Conservation (phyloP, 2,797 vertebrate genomes). For the Danio aesculapii region DNA sequence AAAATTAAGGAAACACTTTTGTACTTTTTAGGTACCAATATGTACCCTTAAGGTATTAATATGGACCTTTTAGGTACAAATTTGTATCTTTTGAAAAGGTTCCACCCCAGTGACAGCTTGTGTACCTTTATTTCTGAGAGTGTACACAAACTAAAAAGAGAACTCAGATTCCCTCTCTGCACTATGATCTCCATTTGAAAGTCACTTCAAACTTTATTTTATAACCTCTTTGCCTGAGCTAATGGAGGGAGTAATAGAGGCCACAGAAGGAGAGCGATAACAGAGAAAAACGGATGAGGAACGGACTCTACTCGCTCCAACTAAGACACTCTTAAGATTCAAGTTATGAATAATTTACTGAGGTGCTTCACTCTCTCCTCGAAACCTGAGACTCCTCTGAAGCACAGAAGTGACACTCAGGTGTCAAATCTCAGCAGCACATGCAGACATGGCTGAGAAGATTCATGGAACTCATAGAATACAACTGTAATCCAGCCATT, state of each 20-base stretch:
- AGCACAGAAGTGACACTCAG: constrained; percentile 17
- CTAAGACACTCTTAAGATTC: constrained; percentile 47
- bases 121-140: too few species aligned
- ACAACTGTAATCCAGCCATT: neutral
- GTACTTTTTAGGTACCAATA: too few species aligned
- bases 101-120: too few species aligned
- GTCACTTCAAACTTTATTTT: constrained; percentile 11
- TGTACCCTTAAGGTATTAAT: too few species aligned
- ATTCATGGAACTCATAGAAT: neutral
- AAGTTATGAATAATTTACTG: constrained; percentile 71
- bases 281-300: neutral
- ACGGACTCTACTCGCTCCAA: constrained; percentile 32
- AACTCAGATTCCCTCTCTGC: neutral
- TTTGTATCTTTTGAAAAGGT: too few species aligned
- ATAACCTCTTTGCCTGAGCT: neutral
- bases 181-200: constrained; percentile 18
- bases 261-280: neutral
- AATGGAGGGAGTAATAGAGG: neutral
- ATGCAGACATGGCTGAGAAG: neutral
- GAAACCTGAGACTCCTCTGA: constrained; percentile 59
- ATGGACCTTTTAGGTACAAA: too few species aligned
- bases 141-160: too few species aligned
- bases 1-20: too few species aligned
- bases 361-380: constrained; percentile 49
- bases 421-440: constrained; percentile 42